Evolutionary conservation across 2,113 vertebrate genomes (phyloP).

Genomic region (Psilopogon haemacephalus): DNA sequence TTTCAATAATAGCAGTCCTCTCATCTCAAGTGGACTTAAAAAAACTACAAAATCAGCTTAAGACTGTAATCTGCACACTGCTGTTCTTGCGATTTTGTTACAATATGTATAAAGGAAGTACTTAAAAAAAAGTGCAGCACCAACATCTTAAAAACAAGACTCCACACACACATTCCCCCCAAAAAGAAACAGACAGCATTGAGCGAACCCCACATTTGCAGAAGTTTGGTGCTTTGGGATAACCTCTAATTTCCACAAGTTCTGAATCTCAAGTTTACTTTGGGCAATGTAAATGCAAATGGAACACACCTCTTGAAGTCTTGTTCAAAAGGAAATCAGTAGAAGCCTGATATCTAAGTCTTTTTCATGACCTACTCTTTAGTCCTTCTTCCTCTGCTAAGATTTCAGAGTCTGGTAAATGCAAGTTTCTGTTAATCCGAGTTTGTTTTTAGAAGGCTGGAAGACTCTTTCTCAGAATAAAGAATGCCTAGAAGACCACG

Average conservation of each 20-base stretch:
- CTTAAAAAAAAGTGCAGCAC: background rate
- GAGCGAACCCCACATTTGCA: background rate
- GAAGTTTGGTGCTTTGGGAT: background rate
- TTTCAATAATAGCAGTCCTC: background rate
- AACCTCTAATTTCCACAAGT: background rate
- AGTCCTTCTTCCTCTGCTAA: background rate
- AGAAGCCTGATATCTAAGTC: background rate
- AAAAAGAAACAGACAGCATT: background rate
- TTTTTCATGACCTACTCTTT: background rate
- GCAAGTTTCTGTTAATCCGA: background rate
- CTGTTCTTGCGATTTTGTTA: background rate
- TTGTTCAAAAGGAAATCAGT: background rate
- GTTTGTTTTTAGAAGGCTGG: background rate
- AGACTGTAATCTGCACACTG: too few species aligned
- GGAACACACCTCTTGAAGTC: background rate
- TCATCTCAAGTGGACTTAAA: too few species aligned
- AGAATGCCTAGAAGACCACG: fast-evolving
- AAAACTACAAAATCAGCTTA: too few species aligned
- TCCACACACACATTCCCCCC: fast-evolving
- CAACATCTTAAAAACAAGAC: background rate
- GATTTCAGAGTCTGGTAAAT: background rate
- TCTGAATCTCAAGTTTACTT: background rate
- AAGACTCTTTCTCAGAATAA: background rate
- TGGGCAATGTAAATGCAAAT: background rate
- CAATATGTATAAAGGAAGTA: background rate